Evolutionary conservation across 2,113 vertebrate genomes (phyloP), one percentile per base, ranked within the genome.

Genomic region (Menura novaehollandiae): DNA sequence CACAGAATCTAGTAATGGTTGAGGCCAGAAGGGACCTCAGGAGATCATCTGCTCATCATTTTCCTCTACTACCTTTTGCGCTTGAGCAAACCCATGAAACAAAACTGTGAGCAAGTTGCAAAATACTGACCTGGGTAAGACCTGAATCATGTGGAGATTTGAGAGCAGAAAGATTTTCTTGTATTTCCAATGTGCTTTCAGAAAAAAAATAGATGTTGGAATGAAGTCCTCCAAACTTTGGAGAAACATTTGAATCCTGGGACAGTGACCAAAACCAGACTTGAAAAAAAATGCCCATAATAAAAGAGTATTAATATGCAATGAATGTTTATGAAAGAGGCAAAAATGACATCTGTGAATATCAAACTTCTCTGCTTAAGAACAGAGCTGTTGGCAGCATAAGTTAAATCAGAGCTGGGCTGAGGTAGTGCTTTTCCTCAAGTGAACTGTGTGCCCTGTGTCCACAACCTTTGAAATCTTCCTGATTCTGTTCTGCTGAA

Each of bases 221-320:
- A 87, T 86, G 1, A 93, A 83, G 46, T 86, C 80, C 44, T 69
- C 32, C 67, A 88, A 75, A 39, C 51, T 95, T 91, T 58, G 62
- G 85, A 83, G 51, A 71, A 94, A 85, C 47, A 84, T 72, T 35
- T 76, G 66, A 96, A 89, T 55, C 75, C 56, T 85, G 78, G 76
- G 62, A 90, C 39, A 74, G 72, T 60, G 72, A 93, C 63, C 82
- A 91, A 95, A 96, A 96, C 44, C 79, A 84, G 49, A 69, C 69
- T 72, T 92, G 11, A 2, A n/a, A 43, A 79, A 35, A 60, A 24
- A 73, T 17, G 16, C 4, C 81, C 67, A 56, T 60, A 47, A 33
- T n/a, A 41, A 52, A 55, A 33, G 9, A 52, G 9, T 51, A 83
- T 83, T 93, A 67, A 86, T 93, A 85, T 88, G 66, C 89, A 95